A percentile compares a stretch with the other conserved stretches of the same genome.
Evolutionary conservation across 2,888 invertebrate genomes (phyloP).

Genomic region (Hyposoter dolosus): DNA sequence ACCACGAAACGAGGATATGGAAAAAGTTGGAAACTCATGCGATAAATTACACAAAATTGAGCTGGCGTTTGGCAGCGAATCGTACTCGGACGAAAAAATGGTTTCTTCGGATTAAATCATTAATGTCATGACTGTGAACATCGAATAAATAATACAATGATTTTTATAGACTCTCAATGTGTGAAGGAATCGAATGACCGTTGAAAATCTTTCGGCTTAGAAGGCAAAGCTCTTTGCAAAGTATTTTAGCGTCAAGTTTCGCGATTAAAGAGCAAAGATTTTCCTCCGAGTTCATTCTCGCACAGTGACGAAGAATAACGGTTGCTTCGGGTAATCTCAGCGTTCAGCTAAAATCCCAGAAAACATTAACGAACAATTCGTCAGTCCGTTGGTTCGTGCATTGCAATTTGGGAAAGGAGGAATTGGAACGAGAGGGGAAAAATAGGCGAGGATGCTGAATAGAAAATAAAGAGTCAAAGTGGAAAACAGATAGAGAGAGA

Average conservation of each 20-base stretch:
- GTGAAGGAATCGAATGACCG: neutral
- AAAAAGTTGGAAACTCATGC: neutral
- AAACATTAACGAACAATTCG: conserved; percentile 62
- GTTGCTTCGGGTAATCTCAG: conserved; percentile 26
- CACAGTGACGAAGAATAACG: conserved; percentile 30
- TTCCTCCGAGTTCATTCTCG: conserved; percentile 15
- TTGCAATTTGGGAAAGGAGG: neutral
- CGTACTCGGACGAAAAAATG: neutral
- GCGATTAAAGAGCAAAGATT: conserved; percentile 23
- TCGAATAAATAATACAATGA: neutral
- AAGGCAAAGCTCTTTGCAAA: neutral
- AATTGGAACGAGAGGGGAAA: neutral
- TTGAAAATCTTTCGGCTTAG: neutral
- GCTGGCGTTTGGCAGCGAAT: neutral
- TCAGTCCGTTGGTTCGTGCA: conserved; percentile 40
- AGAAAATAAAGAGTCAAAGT: neutral
- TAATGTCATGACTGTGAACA: neutral
- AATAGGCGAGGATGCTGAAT: neutral
- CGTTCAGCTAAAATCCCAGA: conserved; percentile 45
- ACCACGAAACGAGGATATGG: neutral
- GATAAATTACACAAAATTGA: neutral
- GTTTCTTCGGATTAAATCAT: neutral
- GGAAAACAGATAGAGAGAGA: neutral
- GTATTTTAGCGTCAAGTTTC: conserved; percentile 16
- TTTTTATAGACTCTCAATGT: neutral